Base-by-base conservation (phyloP, 2,113 vertebrate genomes). In the Aythya baeri region DNA sequence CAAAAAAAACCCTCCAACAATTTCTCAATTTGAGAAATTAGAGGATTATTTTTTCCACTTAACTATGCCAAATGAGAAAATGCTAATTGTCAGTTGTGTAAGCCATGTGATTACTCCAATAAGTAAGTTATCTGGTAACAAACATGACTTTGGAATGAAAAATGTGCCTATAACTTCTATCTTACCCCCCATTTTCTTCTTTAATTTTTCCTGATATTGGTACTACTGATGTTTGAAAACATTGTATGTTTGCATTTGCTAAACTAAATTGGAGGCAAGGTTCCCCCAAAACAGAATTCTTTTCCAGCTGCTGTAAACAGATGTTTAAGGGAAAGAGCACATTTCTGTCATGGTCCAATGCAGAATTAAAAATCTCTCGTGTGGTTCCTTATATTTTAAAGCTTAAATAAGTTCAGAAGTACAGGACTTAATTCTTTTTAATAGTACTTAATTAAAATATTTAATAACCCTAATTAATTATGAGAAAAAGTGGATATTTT, bases 1-100 rank as follows among this genome's bases (percentile, higher is more conserved):
- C 1, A n/a, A 83, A 58, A 54, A 12, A 12, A 1, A 1, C 14
- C 23, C 50, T 26, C 23, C 2, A 1, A 38, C 32, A 61, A 14
- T 2, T 25, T 84, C 21, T 76, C 36, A 23, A 21, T 32, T 74
- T 63, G 29, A 63, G 49, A 88, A 88, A 54, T 6, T 2, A 57
- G 75, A 59, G 11, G 25, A 61, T 58, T 71, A 49, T 68, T 63
- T 86, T n/a, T 67, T 90, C 12, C 7, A 20, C 18, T 82, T 68
- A 70, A 12, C 16, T 38, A 16, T 17, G 83, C 13, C 36, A 73
- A 74, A 44, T 78, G 6, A 68, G 46, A 74, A 55, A 32, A 32
- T 11, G 29, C 3, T 67, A 65, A 52, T n/a, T 12, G 46, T 1
- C 4, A 27, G 77, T 90, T 81, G 11, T 43, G 36, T 17, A 58